Evolutionary conservation across 1,140 invertebrate genomes (phyloP).

Genomic region (Asobara japonica): DNA sequence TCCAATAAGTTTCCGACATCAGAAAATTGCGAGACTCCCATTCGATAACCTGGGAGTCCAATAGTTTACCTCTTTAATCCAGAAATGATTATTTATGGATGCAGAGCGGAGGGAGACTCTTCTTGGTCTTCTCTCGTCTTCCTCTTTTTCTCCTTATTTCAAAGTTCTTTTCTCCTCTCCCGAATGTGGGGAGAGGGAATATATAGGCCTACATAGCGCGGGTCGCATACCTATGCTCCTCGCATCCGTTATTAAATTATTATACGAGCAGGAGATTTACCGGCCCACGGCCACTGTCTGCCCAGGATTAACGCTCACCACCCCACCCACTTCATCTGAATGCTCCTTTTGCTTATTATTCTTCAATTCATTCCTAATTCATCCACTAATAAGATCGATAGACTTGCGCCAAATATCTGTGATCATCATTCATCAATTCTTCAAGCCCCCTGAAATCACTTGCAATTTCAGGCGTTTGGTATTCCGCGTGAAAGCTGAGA

Average conservation of each 20-base stretch:
- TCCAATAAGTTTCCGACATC: too few species aligned
- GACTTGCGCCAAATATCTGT: background rate
- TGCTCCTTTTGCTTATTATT: constrained; percentile 13
- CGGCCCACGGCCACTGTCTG: constrained; percentile 41
- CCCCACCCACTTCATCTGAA: constrained; percentile 6
- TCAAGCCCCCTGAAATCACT: background rate
- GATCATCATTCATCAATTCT: background rate
- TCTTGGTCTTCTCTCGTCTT: constrained; percentile 8
- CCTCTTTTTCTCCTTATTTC: constrained; percentile 7
- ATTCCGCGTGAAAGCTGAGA: constrained; percentile 1
- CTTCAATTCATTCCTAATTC: background rate
- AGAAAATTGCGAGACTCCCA: too few species aligned
- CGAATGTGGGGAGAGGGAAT: constrained; percentile 15
- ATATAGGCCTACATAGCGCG: background rate
- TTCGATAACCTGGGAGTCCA: constrained; percentile 6
- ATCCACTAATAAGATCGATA: constrained; percentile 22
- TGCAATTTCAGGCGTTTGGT: background rate
- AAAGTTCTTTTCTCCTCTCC: constrained; percentile 5
- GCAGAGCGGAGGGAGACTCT: constrained; percentile 38
- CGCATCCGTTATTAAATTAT: constrained; percentile 59
- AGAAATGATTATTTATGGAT: constrained; percentile 55
- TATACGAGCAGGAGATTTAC: constrained; percentile 54
- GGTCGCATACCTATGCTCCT: constrained; percentile 24
- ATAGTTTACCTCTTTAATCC: constrained; percentile 48
- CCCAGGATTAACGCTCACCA: constrained; percentile 40